Conservation (phyloP, 1,140 invertebrate species). For the Neuroterus valhalla region DNA sequence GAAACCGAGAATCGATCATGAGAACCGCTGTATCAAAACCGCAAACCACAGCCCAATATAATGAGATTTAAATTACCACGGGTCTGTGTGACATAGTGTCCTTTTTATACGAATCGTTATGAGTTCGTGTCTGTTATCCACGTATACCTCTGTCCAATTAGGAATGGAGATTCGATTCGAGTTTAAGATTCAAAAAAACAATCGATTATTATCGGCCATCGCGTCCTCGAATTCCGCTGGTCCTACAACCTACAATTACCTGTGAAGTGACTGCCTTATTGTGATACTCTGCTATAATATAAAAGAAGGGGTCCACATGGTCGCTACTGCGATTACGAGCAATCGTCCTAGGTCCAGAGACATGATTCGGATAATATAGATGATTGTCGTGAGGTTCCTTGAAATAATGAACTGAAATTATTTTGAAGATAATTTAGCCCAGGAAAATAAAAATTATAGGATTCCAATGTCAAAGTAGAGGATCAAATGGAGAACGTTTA, state of each 20-base stretch:
- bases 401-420: too few relatives aligned
- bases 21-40: conserved; percentile 56
- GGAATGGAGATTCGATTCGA: conserved; percentile 49
- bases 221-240: conserved; percentile 19
- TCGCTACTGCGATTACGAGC: too few relatives aligned
- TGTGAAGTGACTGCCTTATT: neutral
- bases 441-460: too few relatives aligned
- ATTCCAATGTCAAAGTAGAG: too few relatives aligned
- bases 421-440: too few relatives aligned
- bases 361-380: too few relatives aligned
- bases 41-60: conserved; percentile 57
- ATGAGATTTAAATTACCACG: conserved; percentile 60
- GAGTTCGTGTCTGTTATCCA: conserved; percentile 39
- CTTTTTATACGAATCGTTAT: conserved; percentile 55
- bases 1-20: conserved; percentile 32
- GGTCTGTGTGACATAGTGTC: conserved; percentile 55
- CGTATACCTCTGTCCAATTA: conserved; percentile 46
- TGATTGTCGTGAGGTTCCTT: too few relatives aligned
- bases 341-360: too few relatives aligned
- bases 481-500: too few relatives aligned
- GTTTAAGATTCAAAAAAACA: conserved; percentile 34
- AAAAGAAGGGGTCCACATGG: too few relatives aligned
- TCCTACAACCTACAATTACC: conserved; percentile 1
- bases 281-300: neutral
- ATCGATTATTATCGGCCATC: conserved; percentile 32